Base-by-base conservation (phyloP, 1,140 invertebrate genomes). In the Pemphigus obesinymphae region DNA sequence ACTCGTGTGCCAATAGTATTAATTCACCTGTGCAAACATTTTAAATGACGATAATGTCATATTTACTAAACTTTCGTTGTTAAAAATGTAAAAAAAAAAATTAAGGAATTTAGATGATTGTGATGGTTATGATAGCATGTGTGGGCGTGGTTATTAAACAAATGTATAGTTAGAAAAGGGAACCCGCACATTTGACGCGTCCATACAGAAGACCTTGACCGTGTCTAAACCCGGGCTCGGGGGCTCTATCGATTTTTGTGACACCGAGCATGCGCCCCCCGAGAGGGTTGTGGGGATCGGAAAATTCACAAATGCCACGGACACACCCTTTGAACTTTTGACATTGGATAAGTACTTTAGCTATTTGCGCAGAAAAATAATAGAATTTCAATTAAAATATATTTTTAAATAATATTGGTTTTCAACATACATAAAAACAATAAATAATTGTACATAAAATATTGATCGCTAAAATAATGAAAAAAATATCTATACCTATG, bases 241-340 rank as follows among this genome's bases (percentile, higher is more conserved):
- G 43, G 55, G 76, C 76, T 80, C 76, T 80, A 80, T 80, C 76
- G 76, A 80, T 80, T 80, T 80, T 80, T 23, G 34, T 11, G 37
- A 7, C 26, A 3, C 31, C 34, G 55, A 58, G 55, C 76, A 80
- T 80, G 76, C 76, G 76, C 73, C 76, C 53, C 68, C 55, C 37
- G 40, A 43, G 17, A 40, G 37, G 53, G 76, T 43, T 40, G 55
- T 17, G 17, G 13, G 34, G 34, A 61, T 61, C 11, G 45, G 34
- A 58, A 68, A 78, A 58, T 61, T 43, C 37, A 45, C 76, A 61
- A 80, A 58, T 80, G 53, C 76, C 37, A 61, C 15, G 37, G 76
- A 80, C 76, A 80, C 76, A 80, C 76, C 76, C 76, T 61, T 43
- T 80, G 76, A 80, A 58, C 76, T 80, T 80, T 63, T 61, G 76